Base-by-base conservation (phyloP, 1,140 invertebrate genomes). In the Leguminivora glycinivorella region DNA sequence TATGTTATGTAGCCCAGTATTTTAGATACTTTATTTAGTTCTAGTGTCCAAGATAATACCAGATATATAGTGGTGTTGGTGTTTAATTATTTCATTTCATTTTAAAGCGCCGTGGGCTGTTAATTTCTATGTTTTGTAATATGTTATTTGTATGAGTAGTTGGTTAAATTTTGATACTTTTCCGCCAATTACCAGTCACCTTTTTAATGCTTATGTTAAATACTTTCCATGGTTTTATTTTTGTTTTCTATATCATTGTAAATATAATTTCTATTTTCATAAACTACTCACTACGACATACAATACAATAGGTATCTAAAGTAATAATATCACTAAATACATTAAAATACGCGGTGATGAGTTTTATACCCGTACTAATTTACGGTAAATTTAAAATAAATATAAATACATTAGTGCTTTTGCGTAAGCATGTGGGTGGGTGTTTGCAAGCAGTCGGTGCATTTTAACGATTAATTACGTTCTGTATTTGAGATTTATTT, bases 1-100 rank as follows among this genome's bases (percentile, higher is more conserved):
- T 84, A 81, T 83, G 85, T 89, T 88, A 88, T 83, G 85, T 82
- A 83, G 83, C 83, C 81, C 76, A 80, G 79, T 70, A 66, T 85
- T 89, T 82, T 75, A 52, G 17, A 22, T 17, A 56, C 31, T 34
- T 34, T 38, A 25, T 80, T 72, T 72, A 72, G 38, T 75, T 75
- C 68, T 69, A 56, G 67, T 79, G 79, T 74, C 71, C 69, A 80
- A 83, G 75, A 76, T 77, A 84, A 76, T 77, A 84, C 84, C 83
- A 85, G 80, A 88, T 67, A 84, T 89, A 88, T 17, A 75, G 78
- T 81, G 87, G 84, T 85, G 83, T 89, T 89, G 72, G 58, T 69
- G 26, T 29, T 72, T 34, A 63, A 56, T 47, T 2, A 52, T 52
- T 52, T 52, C 47, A 52, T 71, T 71, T 52, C 52, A 63, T 71